Base-by-base conservation (phyloP, 2,888 invertebrate genomes). In the Escarpia spicata region DNA sequence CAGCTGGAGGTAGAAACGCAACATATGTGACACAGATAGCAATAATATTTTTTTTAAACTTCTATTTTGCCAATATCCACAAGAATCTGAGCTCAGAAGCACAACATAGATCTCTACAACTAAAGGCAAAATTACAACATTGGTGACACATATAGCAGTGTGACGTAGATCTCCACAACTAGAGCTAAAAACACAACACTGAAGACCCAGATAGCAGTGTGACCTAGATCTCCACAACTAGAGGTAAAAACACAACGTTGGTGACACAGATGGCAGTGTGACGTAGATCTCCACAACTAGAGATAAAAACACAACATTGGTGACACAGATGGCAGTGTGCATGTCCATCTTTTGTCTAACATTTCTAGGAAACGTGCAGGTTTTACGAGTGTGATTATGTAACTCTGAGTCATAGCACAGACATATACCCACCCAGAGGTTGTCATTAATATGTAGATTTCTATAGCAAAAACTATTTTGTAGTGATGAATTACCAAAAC, bases 201-300 rank as follows among this genome's bases (percentile, higher is more conserved):
- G 9, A 9, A 8, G 9, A 45, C 45, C 3, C 9, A 9, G 45
- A 45, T 45, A 45, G 45, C 97, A 97, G n/a, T 98, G 98, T 95
- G 97, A 97, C 95, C 98, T 98, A 75, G 97, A 96, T 97, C 97
- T 8, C 97, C 98, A 96, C 98, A 98, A 95, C 98, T 98, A 95
- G 94, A 96, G 96, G 93, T 93, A 93, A 92, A 15, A 12, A 60
- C 15, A 75, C 26, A 26, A 75, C 26, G 19, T 26, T 19, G 19
- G 15, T 75, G 52, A 52, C 52, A 52, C 6, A 90, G 45, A 45
- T 45, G 45, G 45, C 45, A 52, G 52, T 52, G 52, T 6, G 52
- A 52, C 52, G 10, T 4, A 52, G 98, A 95, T 97, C 97, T 8
- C 97, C 98, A 96, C 98, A 98, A 95, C 98, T 98, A 95, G 94